phyloP scores from a whole-genome alignment of 2,797 vertebrate species.

The Melanogrammus aeglefinus region DNA sequence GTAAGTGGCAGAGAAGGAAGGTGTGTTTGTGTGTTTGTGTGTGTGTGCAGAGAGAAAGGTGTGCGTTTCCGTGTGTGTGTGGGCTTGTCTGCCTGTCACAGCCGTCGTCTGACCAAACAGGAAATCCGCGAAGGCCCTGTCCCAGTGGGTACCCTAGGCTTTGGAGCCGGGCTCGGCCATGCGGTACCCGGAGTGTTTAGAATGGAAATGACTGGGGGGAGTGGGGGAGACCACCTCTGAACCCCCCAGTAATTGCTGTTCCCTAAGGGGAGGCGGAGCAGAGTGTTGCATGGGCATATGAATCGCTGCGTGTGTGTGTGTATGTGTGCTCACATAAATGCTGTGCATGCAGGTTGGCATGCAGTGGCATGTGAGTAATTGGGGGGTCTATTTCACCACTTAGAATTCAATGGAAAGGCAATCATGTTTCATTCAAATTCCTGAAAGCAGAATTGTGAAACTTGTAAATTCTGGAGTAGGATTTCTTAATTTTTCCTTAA shows the following conservation, averaged over 20 bases:
- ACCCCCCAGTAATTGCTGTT: constrained; percentile 58
- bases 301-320: neutral
- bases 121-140: constrained; percentile 52
- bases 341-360: too few species aligned
- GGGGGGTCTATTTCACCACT: too few species aligned
- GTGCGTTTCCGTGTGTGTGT: constrained; percentile 24
- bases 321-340: too few species aligned
- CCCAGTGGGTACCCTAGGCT: constrained; percentile 38
- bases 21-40: constrained; percentile 17
- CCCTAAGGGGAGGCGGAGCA: constrained; percentile 29
- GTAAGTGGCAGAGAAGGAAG: too few species aligned
- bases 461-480: too few species aligned
- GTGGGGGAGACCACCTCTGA: constrained; percentile 57
- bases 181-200: constrained; percentile 44
- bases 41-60: too few species aligned
- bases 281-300: constrained; percentile 36
- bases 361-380: too few species aligned
- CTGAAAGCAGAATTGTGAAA: too few species aligned
- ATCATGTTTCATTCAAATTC: too few species aligned
- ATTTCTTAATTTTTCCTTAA: too few species aligned
- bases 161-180: constrained; percentile 42
- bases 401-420: too few species aligned
- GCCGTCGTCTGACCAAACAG: constrained; percentile 42
- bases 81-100: constrained; percentile 54
- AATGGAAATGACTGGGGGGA: constrained; percentile 45